Conservation (phyloP, 1,140 invertebrate species). For the Panagrolaimus sp. region DNA sequence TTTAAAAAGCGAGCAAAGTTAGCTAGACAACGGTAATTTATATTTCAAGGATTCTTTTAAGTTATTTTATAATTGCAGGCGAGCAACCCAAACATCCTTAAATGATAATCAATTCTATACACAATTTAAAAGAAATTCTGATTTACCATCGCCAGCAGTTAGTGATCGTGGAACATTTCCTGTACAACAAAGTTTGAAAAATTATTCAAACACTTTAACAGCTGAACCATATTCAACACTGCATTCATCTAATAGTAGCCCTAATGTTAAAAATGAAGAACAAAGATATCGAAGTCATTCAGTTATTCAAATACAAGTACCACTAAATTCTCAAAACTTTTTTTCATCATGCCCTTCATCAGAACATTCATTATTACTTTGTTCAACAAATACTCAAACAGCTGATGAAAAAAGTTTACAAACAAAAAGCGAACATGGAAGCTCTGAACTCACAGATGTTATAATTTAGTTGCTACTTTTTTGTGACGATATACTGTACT, state of each 20-base stretch:
- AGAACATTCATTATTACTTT: too few relatives aligned
- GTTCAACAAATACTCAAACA: too few relatives aligned
- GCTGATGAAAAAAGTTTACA: too few relatives aligned
- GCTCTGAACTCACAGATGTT: background rate
- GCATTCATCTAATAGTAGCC: too few relatives aligned
- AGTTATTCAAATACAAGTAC: too few relatives aligned
- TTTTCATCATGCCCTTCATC: too few relatives aligned
- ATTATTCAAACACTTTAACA: too few relatives aligned
- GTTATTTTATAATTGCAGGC: background rate
- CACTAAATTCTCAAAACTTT: too few relatives aligned
- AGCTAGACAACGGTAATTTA: constrained; percentile 3
- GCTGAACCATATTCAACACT: too few relatives aligned
- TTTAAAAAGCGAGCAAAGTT: constrained; percentile 9
- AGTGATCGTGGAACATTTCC: constrained; percentile 3
- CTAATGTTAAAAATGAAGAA: too few relatives aligned
- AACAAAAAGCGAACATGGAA: background rate
- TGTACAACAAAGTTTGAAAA: background rate
- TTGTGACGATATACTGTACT: too few relatives aligned
- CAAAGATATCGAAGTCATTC: too few relatives aligned
- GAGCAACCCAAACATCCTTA: background rate
- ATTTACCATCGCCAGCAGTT: background rate
- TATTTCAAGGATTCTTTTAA: background rate
- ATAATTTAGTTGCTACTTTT: background rate
- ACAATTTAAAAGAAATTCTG: background rate
- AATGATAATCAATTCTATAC: constrained; percentile 10